These are phyloP conservation scores for Himalopsyche japonica DNA, from an alignment of 2,888 invertebrate species.

Conservation along the genomic window DNA sequence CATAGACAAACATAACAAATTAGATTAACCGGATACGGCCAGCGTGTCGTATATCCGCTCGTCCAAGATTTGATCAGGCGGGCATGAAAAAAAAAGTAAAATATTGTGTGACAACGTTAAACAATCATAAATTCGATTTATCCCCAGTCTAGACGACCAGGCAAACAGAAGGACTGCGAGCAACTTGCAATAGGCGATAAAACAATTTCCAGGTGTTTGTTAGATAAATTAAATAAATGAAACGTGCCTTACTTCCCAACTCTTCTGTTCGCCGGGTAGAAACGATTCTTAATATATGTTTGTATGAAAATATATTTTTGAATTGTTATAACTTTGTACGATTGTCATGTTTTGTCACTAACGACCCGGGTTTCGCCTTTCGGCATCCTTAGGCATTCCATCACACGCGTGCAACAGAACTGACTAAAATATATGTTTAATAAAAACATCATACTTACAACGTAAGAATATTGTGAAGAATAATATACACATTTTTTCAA, in stretches of 20 bases:
- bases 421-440: too few species aligned
- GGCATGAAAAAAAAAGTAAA: not conserved
- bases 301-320: too few species aligned
- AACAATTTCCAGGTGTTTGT: not conserved
- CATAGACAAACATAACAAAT: not conserved
- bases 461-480: too few species aligned
- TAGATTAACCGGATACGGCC: not conserved
- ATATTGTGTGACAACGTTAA: constrained; percentile 32
- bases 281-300: too few species aligned
- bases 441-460: too few species aligned
- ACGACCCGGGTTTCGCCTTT: too few species aligned
- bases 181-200: not conserved
- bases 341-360: too few species aligned
- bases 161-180: constrained; percentile 20
- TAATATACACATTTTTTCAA: too few species aligned
- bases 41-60: constrained; percentile 1
- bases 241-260: not conserved
- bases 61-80: constrained; percentile 17
- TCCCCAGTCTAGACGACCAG: constrained; percentile 35
- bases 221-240: constrained; percentile 20
- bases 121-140: constrained; percentile 37
- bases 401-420: too few species aligned
- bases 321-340: too few species aligned
- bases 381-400: too few species aligned
- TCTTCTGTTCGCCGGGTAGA: not conserved